Evolutionary conservation across 2,888 invertebrate species (phyloP), one percentile per base, ranked within the genome.

Genomic region (Luffia ferchaultella): DNA sequence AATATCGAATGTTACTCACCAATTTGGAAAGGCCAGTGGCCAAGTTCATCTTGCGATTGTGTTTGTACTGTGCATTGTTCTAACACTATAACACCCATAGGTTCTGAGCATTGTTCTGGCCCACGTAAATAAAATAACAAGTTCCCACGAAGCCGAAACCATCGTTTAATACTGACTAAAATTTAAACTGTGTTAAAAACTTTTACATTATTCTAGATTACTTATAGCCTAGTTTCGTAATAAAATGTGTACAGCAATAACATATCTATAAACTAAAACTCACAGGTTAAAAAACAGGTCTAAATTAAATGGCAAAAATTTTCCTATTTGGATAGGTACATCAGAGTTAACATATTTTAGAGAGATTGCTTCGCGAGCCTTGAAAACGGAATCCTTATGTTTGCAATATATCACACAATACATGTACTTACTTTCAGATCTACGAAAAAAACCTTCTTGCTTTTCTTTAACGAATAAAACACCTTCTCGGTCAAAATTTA

Each of bases 131-230:
- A 97, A 80, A 97, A 97, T 53, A 98, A 82, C 16, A 97, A 86
- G 77, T 97, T 98, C 53, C 97, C 97, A 60, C 94, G 88, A 42
- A 98, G 87, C 56, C 96, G 89, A 75, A 96, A 97, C 93, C 96
- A 96, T 52, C 78, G 58, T 9, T 69, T 16, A 5, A 42, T 42
- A 41, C 49, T 43, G 2, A 44, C 44, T 44, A 16, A 41, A 48
- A 42, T n/a, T n/a, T n/a, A n/a, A n/a, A n/a, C n/a, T n/a, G n/a
- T n/a, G n/a, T n/a, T n/a, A n/a, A n/a, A n/a, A n/a, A n/a, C n/a
- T n/a, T n/a, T n/a, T n/a, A n/a, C n/a, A n/a, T n/a, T n/a, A n/a
- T n/a, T n/a, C n/a, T n/a, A n/a, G n/a, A n/a, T n/a, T n/a, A n/a
- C n/a, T n/a, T n/a, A n/a, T n/a, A n/a, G n/a, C n/a, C n/a, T n/a